Evolutionary conservation across 2,113 vertebrate species (phyloP), one percentile per base, ranked within the genome.

Genomic region (Caracal caracal): DNA sequence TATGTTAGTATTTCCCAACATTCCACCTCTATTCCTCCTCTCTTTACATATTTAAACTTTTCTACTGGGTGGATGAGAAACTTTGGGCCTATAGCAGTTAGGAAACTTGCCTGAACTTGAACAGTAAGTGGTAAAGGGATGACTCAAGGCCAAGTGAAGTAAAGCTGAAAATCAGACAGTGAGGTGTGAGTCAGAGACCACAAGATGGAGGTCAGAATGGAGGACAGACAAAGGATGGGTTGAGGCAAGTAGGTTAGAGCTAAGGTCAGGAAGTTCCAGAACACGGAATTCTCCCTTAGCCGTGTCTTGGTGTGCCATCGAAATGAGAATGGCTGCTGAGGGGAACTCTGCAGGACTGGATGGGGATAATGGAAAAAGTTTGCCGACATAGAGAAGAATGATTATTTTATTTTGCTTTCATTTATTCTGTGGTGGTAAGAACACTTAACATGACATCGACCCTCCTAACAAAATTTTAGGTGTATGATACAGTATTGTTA

Each of bases 151-250:
- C 37, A 43, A 76, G 61, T 80, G 75, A 73, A 88, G 19, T 51
- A 73, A 94, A 71, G 26, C 63, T 84, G 51, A 89, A 93, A 95
- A 94, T 35, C 49, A 88, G 80, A 96, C 40, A 75, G 59, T 13
- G 47, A 51, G 61, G 16, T 63, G 6, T 96, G 93, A 97, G 93
- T 96, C 96, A 97, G 90, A 98, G 79, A 90, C 80, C 65, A 92
- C 73, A 85, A 81, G 73, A 73, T 3, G 3, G 79, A 40, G 83
- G 70, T 49, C 49, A 84, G 26, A 47, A 63, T 49, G 49, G 84
- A 76, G 56, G 33, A 63, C 22, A 35, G 91, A 66, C 37, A 30
- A 53, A 65, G 49, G 59, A 37, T 51, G 17, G 28, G 56, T 40
- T 20, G 20, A 9, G 65, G 28, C 88, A 83, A 35, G 70, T 37